These are phyloP conservation scores for Vulpes lagopus DNA, from an alignment of 2,113 vertebrate genomes.

Conservation along the genomic window DNA sequence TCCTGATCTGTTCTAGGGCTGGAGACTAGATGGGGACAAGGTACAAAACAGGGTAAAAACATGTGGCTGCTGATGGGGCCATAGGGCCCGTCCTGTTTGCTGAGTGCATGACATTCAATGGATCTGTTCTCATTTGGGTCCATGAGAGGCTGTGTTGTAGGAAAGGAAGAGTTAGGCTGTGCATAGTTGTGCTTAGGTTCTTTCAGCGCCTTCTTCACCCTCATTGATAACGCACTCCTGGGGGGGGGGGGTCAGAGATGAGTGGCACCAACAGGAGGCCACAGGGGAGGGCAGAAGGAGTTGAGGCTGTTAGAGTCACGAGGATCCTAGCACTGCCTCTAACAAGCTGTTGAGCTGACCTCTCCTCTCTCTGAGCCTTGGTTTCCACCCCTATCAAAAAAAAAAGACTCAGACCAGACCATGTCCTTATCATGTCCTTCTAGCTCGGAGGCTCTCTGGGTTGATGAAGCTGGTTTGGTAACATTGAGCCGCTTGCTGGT, in stretches of 20 bases:
- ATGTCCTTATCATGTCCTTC: neutral
- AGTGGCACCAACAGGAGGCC: neutral
- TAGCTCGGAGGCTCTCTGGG: neutral
- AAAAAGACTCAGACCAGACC: neutral
- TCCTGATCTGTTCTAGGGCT: neutral
- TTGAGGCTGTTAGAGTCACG: neutral
- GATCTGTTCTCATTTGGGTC: neutral
- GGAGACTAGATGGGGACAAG: neutral
- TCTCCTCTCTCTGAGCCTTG: neutral
- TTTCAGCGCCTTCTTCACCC: neutral
- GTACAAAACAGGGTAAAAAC: neutral
- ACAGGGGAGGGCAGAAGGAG: neutral
- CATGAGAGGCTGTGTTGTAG: neutral
- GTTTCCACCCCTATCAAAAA: neutral
- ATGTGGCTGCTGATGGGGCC: neutral
- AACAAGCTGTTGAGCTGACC: neutral
- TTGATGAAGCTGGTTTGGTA: neutral
- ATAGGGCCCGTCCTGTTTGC: neutral
- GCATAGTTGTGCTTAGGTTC: neutral
- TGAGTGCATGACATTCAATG: fast-evolving
- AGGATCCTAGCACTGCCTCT: fast-evolving
- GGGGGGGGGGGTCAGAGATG: neutral
- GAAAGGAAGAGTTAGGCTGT: neutral
- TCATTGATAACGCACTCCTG: neutral
- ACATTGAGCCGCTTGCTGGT: neutral